Percentiles rank a stretch among this genome's conserved stretches.
Conservation (phyloP, 2,797 vertebrate species). For the Labeo calbasu region DNA sequence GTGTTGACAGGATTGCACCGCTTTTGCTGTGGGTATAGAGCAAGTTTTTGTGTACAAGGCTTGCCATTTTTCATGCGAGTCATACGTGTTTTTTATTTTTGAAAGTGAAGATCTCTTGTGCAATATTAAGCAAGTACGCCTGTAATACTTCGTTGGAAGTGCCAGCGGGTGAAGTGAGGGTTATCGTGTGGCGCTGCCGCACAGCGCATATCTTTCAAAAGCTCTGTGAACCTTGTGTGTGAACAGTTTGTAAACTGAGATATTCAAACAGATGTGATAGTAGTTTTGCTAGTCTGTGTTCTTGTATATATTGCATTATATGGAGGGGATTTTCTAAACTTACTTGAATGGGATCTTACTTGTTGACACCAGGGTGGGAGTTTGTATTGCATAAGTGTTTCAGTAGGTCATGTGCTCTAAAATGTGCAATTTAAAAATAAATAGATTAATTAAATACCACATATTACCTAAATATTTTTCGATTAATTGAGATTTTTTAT, state of each 20-base stretch:
- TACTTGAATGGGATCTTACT: neutral
- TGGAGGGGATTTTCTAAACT: neutral
- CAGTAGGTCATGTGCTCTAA: neutral
- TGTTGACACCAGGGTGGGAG: neutral
- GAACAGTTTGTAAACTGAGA: slow-evolving; percentile 2
- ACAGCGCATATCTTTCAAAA: slow-evolving; percentile 26
- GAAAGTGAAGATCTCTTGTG: slow-evolving; percentile 44
- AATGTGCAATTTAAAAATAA: neutral
- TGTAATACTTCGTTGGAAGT: slow-evolving; percentile 46
- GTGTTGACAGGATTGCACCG: slow-evolving; percentile 13
- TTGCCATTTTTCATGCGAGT: neutral
- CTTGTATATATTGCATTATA: neutral
- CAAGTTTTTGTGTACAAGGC: neutral
- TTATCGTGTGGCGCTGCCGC: slow-evolving; percentile 35
- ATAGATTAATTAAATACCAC: neutral
- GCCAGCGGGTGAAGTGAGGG: slow-evolving; percentile 28
- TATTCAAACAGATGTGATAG: neutral
- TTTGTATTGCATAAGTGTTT: neutral
- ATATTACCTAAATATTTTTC: neutral
- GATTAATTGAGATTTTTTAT: neutral
- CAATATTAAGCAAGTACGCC: slow-evolving; percentile 28
- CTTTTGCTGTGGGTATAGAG: slow-evolving; percentile 9
- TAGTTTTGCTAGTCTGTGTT: neutral
- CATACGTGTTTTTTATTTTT: slow-evolving; percentile 39
- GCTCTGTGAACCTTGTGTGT: neutral